Conservation (phyloP, 2,113 vertebrate genomes). For the Odontesthes bonariensis region DNA sequence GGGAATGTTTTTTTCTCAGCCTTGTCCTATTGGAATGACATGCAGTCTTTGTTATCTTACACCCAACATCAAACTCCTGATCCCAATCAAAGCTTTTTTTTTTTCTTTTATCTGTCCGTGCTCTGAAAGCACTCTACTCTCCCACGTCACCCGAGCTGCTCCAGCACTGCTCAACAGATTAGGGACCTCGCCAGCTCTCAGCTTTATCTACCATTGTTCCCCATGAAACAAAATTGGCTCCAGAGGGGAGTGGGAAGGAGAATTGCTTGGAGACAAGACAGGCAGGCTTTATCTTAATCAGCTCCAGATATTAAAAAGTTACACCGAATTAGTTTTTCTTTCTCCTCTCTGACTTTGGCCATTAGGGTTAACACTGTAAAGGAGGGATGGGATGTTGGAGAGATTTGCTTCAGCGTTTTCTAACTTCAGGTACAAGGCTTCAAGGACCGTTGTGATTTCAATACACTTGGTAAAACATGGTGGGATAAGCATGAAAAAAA, state of each 20-base stretch:
- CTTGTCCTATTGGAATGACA: conserved; percentile 52
- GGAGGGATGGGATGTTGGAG: conserved; percentile 36
- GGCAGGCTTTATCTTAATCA: conserved; percentile 76
- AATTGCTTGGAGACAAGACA: conserved; percentile 56
- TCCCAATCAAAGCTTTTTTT: conserved; percentile 69
- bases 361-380: conserved; percentile 65
- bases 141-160: conserved; percentile 66
- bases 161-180: conserved; percentile 72
- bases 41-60: conserved; percentile 72
- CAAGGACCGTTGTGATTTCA: conserved; percentile 63
- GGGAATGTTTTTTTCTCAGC: conserved; percentile 44
- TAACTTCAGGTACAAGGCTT: conserved; percentile 58
- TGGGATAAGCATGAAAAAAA: conserved; percentile 44
- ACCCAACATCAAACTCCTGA: conserved; percentile 74
- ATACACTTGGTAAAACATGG: conserved; percentile 52
- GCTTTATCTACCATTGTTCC: conserved; percentile 75
- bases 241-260: conserved; percentile 62
- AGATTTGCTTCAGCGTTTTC: conserved; percentile 58
- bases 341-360: conserved; percentile 56
- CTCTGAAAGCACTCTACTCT: conserved; percentile 66
- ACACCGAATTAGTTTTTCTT: conserved; percentile 67
- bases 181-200: conserved; percentile 66
- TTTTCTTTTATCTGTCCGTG: conserved; percentile 65
- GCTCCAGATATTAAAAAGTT: conserved; percentile 76
- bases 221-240: conserved; percentile 74